Conservation (phyloP, 2,113 vertebrate genomes). For the Ariopsis seemanni region DNA sequence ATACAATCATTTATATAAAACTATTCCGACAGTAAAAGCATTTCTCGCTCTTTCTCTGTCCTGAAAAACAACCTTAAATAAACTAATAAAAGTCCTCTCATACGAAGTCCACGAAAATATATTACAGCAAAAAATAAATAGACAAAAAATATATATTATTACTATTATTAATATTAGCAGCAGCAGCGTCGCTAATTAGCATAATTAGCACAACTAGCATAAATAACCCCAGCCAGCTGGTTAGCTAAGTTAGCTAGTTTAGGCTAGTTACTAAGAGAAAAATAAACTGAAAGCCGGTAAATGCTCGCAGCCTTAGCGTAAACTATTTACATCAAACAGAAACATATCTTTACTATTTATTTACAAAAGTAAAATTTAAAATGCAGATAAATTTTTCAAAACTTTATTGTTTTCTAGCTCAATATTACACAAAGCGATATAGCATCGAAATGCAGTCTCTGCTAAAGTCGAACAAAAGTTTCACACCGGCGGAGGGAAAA, state of each 20-base stretch:
- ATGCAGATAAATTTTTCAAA: not conserved
- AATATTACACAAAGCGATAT: not conserved
- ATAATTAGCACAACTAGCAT: not conserved
- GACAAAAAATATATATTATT: not conserved
- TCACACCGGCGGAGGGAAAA: not conserved
- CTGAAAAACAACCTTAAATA: not conserved
- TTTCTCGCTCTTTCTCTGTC: not conserved
- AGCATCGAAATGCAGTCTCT: not conserved
- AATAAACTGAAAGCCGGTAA: not conserved
- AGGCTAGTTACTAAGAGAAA: not conserved
- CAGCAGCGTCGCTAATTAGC: not conserved
- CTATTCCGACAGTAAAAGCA: not conserved
- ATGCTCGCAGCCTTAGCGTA: not conserved
- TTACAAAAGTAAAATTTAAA: not conserved
- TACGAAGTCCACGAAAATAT: not conserved
- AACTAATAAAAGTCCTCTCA: not conserved
- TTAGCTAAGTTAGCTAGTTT: not conserved
- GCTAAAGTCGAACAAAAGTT: not conserved
- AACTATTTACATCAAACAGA: not conserved
- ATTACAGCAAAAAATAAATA: not conserved
- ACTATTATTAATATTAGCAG: not conserved
- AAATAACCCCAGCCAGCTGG: not conserved
- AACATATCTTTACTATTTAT: not conserved
- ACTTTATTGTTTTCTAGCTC: no score
- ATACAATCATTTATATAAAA: not conserved